Percentiles rank a stretch among this genome's conserved stretches.
Conservation (phyloP, 2,113 vertebrate genomes). For the Phalacrocorax carbo region DNA sequence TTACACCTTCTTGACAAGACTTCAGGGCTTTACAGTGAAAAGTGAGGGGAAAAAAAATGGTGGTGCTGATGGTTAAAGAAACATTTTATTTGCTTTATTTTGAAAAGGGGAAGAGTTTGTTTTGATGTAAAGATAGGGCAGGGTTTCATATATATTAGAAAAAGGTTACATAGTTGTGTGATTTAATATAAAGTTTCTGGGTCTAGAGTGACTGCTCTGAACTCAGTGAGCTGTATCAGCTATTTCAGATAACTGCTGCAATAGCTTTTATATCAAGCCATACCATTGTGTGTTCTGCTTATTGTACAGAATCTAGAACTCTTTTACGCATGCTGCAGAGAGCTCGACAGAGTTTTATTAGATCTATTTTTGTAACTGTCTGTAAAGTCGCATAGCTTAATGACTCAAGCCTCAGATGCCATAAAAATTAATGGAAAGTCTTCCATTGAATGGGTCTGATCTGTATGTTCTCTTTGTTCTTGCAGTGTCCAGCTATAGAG, state of each 20-base stretch:
- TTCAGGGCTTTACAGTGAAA: background rate
- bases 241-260: background rate
- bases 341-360: background rate
- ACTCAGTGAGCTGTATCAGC: background rate
- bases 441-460: background rate
- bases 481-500: background rate
- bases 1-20: background rate
- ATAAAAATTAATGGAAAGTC: conserved; percentile 46
- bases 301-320: background rate
- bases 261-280: background rate
- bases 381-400: conserved; percentile 4
- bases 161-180: background rate
- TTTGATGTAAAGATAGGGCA: background rate
- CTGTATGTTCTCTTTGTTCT: conserved; percentile 59
- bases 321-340: background rate
- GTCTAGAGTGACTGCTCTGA: background rate
- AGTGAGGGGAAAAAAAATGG: background rate
- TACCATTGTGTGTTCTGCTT: conserved; percentile 2
- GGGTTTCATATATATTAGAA: background rate
- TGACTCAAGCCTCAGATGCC: conserved; percentile 1
- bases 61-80: background rate
- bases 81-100: background rate
- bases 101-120: background rate
- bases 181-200: background rate
- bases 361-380: conserved; percentile 34